phyloP scores from a whole-genome alignment of 2,888 invertebrate species.

The Drosophila melanosoma region DNA sequence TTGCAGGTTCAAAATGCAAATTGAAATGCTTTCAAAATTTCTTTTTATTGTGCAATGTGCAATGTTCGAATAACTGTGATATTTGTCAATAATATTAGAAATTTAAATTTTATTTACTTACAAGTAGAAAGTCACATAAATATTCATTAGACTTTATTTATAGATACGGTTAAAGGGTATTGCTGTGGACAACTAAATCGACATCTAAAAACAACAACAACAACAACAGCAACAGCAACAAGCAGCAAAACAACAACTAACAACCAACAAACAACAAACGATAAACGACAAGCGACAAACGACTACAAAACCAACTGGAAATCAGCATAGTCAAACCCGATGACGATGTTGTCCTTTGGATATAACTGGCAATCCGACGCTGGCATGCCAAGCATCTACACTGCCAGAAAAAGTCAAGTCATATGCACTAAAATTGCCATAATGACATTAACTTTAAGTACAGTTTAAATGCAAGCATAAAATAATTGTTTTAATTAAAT shows the following conservation, averaged over 20 bases:
- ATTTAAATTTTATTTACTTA: neutral
- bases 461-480: neutral
- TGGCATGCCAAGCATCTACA: conserved; percentile 18
- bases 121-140: neutral
- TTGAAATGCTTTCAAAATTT: neutral
- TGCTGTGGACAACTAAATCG: conserved; percentile 34
- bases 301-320: conserved; percentile 45
- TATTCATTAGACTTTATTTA: neutral
- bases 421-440: neutral
- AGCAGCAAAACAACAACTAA: neutral
- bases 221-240: conserved; percentile 2
- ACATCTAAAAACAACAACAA: conserved; percentile 18
- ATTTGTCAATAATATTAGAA: neutral
- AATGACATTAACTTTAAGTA: neutral
- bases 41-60: neutral
- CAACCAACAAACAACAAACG: neutral
- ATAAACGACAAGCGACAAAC: conserved; percentile 1
- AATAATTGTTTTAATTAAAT: neutral
- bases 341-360: conserved; percentile 49
- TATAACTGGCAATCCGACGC: conserved; percentile 44
- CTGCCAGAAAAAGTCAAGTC: neutral
- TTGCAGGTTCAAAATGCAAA: neutral
- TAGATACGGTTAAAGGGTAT: conserved; percentile 2
- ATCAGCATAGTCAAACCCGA: conserved; percentile 52
- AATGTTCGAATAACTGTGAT: neutral